phyloP scores from a whole-genome alignment of 2,888 invertebrate genomes.

The Melitaea athalia region DNA sequence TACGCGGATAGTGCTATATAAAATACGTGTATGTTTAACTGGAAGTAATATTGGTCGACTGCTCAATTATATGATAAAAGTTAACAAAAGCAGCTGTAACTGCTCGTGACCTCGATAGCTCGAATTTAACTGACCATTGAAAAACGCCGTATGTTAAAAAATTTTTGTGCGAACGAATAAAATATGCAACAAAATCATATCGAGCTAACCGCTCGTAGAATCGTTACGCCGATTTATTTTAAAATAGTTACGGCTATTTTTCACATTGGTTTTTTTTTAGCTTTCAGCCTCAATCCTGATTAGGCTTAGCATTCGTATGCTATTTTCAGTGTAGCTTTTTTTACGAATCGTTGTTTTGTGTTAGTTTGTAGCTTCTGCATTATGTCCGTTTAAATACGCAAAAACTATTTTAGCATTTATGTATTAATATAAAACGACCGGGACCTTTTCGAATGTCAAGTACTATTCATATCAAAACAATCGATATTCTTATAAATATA shows the following conservation, averaged over 20 bases:
- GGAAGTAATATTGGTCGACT: constrained; percentile 16
- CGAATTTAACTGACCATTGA: constrained; percentile 10
- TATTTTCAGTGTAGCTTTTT: no score
- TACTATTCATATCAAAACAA: no score
- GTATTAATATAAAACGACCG: no score
- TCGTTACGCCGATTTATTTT: constrained; percentile 10
- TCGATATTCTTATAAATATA: no score
- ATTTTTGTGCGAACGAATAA: constrained; percentile 9
- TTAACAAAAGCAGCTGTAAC: constrained; percentile 17
- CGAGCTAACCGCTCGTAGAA: constrained; percentile 3
- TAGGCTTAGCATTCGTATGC: no score
- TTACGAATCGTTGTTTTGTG: no score
- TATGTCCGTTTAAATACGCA: no score
- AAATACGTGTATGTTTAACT: constrained; percentile 19
- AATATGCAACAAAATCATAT: constrained; percentile 13
- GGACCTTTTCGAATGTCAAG: no score
- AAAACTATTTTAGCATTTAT: no score
- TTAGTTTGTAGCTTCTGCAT: no score
- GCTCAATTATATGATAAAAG: constrained; percentile 21
- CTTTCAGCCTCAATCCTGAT: neutral
- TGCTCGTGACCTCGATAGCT: constrained; percentile 14
- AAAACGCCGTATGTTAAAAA: constrained; percentile 4
- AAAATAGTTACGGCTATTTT: neutral
- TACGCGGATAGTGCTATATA: constrained; percentile 1
- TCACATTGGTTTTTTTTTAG: neutral